Conservation (phyloP, 2,888 invertebrate genomes). For the Strigamia crassipes region DNA sequence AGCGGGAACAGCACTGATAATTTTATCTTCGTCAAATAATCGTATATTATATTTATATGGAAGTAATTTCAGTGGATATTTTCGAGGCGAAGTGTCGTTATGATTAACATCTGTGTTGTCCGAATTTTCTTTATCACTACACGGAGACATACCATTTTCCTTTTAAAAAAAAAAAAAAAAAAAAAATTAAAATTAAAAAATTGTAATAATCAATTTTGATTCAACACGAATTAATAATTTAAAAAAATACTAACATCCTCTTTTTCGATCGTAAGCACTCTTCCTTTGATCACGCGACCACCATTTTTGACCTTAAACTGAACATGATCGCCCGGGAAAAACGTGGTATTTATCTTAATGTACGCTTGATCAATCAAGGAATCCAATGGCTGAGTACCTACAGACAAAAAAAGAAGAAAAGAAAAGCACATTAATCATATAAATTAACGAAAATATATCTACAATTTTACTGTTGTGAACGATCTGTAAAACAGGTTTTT, state of each 20-base stretch:
- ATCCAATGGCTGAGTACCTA: constrained; percentile 7
- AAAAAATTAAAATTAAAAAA: too few species aligned
- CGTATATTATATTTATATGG: constrained; percentile 43
- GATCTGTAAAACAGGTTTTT: constrained; percentile 57
- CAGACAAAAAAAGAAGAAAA: background rate
- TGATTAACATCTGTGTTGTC: background rate
- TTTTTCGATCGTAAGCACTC: background rate
- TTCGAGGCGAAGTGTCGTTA: constrained; percentile 43
- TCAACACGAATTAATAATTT: background rate
- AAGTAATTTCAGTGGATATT: constrained; percentile 42
- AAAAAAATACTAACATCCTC: background rate
- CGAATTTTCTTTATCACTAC: constrained; percentile 45
- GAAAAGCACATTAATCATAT: background rate
- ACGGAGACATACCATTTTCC: constrained; percentile 29
- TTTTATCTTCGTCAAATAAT: constrained; percentile 46
- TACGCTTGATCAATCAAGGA: constrained; percentile 33
- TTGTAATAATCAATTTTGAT: too few species aligned
- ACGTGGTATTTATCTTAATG: constrained; percentile 34
- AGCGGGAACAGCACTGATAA: constrained; percentile 46
- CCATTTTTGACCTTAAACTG: constrained; percentile 43
- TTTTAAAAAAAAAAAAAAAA: background rate
- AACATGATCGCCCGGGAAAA: constrained; percentile 32
- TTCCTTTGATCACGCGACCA: background rate
- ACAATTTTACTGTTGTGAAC: constrained; percentile 59
- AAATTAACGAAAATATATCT: background rate